Percentiles rank a stretch among this genome's conserved stretches.
These are phyloP conservation scores for Mastacembelus armatus DNA, from an alignment of 2,797 vertebrate species.

Conservation along the genomic window DNA sequence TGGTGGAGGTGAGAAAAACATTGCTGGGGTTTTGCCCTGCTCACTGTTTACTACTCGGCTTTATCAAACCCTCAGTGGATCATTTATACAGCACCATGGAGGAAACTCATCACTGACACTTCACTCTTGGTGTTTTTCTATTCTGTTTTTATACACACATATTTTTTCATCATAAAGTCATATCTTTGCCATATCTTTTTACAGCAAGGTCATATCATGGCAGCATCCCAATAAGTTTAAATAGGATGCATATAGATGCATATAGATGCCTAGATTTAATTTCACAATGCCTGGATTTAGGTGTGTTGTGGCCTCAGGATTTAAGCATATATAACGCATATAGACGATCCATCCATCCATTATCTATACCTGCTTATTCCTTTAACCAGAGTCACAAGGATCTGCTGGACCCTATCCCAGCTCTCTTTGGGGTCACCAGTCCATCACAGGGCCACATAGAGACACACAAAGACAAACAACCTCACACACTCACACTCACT, in stretches of 20 bases:
- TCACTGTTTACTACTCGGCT: conserved; percentile 61
- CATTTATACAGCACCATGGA: conserved; percentile 24
- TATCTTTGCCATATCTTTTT: conserved; percentile 19
- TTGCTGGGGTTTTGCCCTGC: conserved; percentile 43
- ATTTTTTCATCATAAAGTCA: conserved; percentile 22
- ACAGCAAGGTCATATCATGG: conserved; percentile 9
- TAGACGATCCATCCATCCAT: too few relatives aligned
- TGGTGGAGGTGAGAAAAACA: conserved; percentile 61
- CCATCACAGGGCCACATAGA: too few relatives aligned
- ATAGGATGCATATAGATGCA: too few relatives aligned
- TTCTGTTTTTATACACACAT: conserved; percentile 24
- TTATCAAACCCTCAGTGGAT: conserved; percentile 64
- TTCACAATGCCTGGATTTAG: not conserved
- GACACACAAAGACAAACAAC: too few relatives aligned
- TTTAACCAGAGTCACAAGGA: too few relatives aligned
- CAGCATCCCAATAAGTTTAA: conserved; percentile 13
- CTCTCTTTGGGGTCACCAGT: too few relatives aligned
- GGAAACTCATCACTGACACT: conserved; percentile 36
- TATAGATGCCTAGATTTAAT: conserved; percentile 9
- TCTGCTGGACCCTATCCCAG: too few relatives aligned
- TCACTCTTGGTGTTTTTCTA: conserved; percentile 28
- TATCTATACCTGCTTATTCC: too few relatives aligned
- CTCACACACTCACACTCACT: too few relatives aligned
- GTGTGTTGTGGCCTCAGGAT: not conserved
- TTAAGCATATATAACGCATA: too few relatives aligned